phyloP scores from a whole-genome alignment of 2,888 invertebrate genomes.

The Microplitis manilae region DNA sequence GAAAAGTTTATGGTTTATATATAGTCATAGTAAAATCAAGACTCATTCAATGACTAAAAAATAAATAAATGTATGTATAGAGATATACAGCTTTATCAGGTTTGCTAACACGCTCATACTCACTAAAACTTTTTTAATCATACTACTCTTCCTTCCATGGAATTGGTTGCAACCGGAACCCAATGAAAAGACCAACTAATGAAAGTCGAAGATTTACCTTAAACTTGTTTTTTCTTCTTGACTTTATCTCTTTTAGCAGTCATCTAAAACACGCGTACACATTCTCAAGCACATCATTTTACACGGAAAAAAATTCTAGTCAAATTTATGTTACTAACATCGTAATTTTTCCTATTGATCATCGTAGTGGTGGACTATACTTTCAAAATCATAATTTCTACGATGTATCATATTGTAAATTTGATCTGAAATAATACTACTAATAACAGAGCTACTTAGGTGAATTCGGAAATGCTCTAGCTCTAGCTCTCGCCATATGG shows the following conservation, averaged over 20 bases:
- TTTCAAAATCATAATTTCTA: no score
- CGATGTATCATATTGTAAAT: no score
- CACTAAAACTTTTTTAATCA: slow-evolving; percentile 32
- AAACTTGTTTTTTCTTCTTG: slow-evolving; percentile 18
- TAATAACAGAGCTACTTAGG: no score
- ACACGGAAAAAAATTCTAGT: no score
- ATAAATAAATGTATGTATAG: slow-evolving; percentile 4
- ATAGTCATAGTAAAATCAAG: not conserved
- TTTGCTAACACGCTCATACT: slow-evolving; percentile 15
- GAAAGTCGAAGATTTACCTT: slow-evolving; percentile 23
- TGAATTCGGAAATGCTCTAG: no score
- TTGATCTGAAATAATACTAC: no score
- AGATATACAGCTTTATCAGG: not conserved
- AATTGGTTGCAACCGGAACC: slow-evolving; percentile 7
- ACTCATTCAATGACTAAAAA: slow-evolving; percentile 1
- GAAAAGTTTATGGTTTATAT: not conserved
- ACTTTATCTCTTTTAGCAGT: not conserved
- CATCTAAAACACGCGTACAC: not conserved
- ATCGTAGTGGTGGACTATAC: no score
- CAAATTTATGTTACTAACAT: no score
- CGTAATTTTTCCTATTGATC: no score
- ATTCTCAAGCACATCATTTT: not conserved
- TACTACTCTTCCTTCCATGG: slow-evolving; percentile 15
- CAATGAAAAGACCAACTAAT: slow-evolving; percentile 13
- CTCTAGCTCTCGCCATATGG: no score